Evolutionary conservation across 1,140 invertebrate genomes (phyloP).

Genomic region (Cryptotermes secundus): DNA sequence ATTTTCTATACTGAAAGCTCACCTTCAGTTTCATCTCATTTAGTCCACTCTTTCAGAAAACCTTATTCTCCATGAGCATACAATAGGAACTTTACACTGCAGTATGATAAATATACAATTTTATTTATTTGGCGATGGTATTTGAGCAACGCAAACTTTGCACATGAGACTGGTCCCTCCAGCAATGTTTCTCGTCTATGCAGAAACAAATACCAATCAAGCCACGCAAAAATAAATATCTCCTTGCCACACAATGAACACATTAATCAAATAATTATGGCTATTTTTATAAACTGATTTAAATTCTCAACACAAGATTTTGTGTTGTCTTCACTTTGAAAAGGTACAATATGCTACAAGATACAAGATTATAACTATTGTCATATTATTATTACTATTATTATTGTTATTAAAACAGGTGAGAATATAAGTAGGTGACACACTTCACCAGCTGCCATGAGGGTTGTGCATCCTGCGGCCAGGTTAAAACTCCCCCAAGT

Average conservation of each 20-base stretch:
- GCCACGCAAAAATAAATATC: background rate
- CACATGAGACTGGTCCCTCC: slow-evolving; percentile 13
- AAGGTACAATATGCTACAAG: background rate
- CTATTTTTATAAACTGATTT: background rate
- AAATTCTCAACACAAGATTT: slow-evolving; percentile 10
- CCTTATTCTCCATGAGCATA: background rate
- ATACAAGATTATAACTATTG: background rate
- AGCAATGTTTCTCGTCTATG: slow-evolving; percentile 13
- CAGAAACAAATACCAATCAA: slow-evolving; percentile 16
- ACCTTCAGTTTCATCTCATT: background rate
- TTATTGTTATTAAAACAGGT: background rate
- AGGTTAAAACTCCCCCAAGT: background rate
- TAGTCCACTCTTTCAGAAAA: background rate
- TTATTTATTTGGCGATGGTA: background rate
- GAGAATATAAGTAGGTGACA: background rate
- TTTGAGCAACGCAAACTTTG: background rate
- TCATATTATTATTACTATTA: background rate
- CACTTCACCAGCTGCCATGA: background rate
- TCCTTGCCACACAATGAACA: background rate
- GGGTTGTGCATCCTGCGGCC: background rate
- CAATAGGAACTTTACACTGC: background rate
- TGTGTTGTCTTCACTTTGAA: background rate
- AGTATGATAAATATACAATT: background rate
- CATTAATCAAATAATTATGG: background rate
- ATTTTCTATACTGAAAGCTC: background rate